These are phyloP conservation scores for Drosophila aldrichi DNA, from an alignment of 2,888 invertebrate species.

Conservation along the genomic window DNA sequence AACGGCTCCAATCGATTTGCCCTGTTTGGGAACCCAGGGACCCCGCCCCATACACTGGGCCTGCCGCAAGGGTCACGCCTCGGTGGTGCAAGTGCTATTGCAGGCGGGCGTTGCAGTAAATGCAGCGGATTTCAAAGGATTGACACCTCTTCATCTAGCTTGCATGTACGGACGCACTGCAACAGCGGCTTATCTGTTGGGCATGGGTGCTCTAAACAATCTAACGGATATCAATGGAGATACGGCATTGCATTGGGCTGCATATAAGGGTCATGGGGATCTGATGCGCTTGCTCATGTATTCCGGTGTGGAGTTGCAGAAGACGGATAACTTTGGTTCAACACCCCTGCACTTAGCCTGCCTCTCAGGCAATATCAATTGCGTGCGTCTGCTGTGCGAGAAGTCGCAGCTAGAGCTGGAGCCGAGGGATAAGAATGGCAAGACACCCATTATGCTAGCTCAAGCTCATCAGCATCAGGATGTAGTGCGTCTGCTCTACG, in stretches of 20 bases:
- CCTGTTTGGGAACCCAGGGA: conserved; percentile 91
- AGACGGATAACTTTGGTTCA: conserved; percentile 96
- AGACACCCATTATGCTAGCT: conserved; percentile 95
- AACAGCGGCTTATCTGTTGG: conserved; percentile 94
- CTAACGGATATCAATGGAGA: conserved; percentile 96
- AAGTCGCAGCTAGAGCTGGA: conserved; percentile 95
- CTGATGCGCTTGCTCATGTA: conserved; percentile 94
- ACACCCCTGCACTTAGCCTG: conserved; percentile 96
- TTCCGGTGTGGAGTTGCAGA: conserved; percentile 95
- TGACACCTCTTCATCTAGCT: conserved; percentile 96
- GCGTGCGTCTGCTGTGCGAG: conserved; percentile 94
- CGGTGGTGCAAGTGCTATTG: conserved; percentile 91
- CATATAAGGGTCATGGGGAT: conserved; percentile 96
- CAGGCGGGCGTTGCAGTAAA: conserved; percentile 95
- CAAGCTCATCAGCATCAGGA: conserved; percentile 94
- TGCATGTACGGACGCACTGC: conserved; percentile 97
- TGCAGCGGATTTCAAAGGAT: conserved; percentile 93
- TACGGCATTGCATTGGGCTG: conserved; percentile 97
- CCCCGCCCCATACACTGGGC: conserved; percentile 98
- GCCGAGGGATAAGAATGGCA: conserved; percentile 95
- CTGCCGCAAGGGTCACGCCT: conserved; percentile 95
- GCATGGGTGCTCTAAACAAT: conserved; percentile 94
- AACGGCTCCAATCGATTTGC: conserved; percentile 93
- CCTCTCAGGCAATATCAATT: conserved; percentile 93
- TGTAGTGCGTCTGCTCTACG: conserved; percentile 92